Evolutionary conservation across 2,888 invertebrate genomes (phyloP).

Genomic region (Dione vanillae): DNA sequence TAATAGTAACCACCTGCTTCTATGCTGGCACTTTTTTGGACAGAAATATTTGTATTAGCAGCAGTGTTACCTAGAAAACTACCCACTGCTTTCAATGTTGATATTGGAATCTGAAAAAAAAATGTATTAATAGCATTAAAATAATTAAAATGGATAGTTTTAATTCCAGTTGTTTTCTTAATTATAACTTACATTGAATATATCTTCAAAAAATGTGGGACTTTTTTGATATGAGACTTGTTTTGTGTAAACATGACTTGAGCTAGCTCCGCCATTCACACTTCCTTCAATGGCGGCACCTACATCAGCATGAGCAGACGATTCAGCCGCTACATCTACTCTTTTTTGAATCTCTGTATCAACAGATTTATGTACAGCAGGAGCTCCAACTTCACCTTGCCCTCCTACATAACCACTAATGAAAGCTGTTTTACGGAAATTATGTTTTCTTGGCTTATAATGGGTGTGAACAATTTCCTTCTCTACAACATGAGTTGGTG

Average conservation of each 20-base stretch:
- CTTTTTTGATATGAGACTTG: slow-evolving; percentile 63
- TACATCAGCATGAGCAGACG: slow-evolving; percentile 52
- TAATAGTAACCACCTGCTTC: slow-evolving; percentile 64
- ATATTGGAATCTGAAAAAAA: slow-evolving; percentile 86
- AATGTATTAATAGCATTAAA: not conserved
- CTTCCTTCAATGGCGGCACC: slow-evolving; percentile 48
- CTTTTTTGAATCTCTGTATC: slow-evolving; percentile 64
- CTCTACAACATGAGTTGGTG: slow-evolving; percentile 60
- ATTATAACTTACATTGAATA: slow-evolving; percentile 84
- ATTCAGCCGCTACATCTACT: slow-evolving; percentile 63
- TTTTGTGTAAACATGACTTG: slow-evolving; percentile 59
- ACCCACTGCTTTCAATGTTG: slow-evolving; percentile 86
- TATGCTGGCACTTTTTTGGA: slow-evolving; percentile 73
- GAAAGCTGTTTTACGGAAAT: slow-evolving; percentile 64
- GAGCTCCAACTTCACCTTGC: slow-evolving; percentile 52
- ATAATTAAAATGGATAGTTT: not conserved
- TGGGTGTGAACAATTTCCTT: slow-evolving; percentile 63
- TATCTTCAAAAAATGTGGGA: slow-evolving; percentile 84
- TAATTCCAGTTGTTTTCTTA: not conserved
- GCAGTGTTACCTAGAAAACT: slow-evolving; percentile 84
- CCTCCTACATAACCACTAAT: slow-evolving; percentile 67
- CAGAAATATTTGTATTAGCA: slow-evolving; percentile 68
- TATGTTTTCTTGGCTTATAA: slow-evolving; percentile 65
- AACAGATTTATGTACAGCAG: slow-evolving; percentile 50
- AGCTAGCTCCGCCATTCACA: slow-evolving; percentile 50